phyloP scores from a whole-genome alignment of 64 coral and sea anemone species.

The Stichodactyla mertensii region DNA sequence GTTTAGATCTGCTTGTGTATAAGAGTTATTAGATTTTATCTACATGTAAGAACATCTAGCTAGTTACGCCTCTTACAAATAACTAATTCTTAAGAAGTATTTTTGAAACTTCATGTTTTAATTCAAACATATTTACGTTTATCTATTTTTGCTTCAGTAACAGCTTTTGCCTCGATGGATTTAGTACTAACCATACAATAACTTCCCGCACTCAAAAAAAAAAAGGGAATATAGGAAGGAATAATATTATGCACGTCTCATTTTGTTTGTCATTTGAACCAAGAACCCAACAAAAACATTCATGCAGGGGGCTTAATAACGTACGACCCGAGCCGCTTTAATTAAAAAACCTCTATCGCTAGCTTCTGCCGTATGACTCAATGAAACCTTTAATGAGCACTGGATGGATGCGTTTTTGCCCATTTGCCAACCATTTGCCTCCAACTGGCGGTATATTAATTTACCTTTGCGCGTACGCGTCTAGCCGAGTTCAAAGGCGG shows the following conservation, averaged over 20 bases:
- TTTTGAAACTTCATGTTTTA: no score
- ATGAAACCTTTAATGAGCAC: neutral
- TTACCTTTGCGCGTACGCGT: neutral
- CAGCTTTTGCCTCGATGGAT: no score
- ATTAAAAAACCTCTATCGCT: neutral
- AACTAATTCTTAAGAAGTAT: no score
- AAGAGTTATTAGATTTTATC: no score
- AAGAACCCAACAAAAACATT: neutral
- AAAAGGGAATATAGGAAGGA: no score
- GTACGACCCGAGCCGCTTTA: neutral
- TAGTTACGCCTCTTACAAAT: no score
- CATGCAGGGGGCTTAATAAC: neutral
- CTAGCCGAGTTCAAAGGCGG: neutral
- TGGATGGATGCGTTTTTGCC: neutral
- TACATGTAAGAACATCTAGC: no score
- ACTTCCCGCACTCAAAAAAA: neutral
- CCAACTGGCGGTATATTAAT: neutral
- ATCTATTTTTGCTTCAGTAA: no score
- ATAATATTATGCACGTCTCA: neutral
- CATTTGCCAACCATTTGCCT: neutral
- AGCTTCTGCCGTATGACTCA: neutral
- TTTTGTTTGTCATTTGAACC: neutral
- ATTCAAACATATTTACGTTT: no score
- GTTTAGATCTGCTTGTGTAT: no score
- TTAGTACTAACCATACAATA: neutral